Evolutionary conservation across 2,797 vertebrate genomes (phyloP), one percentile per base, ranked within the genome.

Genomic region (Typhlichthys eigenmanni): DNA sequence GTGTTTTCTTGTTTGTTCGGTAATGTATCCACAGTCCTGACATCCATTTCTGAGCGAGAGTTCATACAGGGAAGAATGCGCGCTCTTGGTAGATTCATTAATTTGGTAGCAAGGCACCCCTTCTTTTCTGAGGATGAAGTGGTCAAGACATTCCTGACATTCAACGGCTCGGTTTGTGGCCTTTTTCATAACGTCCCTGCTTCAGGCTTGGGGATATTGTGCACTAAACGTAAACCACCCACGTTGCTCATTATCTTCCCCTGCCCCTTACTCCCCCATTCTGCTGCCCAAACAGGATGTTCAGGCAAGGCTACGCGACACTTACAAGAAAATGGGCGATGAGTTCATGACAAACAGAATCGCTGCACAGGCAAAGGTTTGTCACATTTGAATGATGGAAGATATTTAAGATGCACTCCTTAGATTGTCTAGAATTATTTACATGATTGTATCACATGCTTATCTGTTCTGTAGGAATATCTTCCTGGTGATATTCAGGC

Each of bases 51-150:
- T 0, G 96, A 98, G 81, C 90, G 95, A 0, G 95, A 98, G 47
- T 99, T 99, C 90, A 99, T 99, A 0, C 97, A 99, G 55, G 94
- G 93, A 0, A 89, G 98, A 69, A 90, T 97, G 69, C 93, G 96
- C 0, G 96, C 95, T 0, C 91, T 99, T 51, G 83, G 88, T 69
- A 91, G 97, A 52, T 99, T 99, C 51, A 90, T 98, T 47, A 99
- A 98, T 88, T 80, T 98, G 81, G 95, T 99, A 82, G 94, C 95
- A 2, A 93, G 96, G 5, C 98, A 99, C 61, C 98, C 96, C 0
- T 93, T 95, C 32, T 96, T 99, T 86, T 96, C 94, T 0, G 94
- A 96, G 81, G 98, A 98, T 2, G 92, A 94, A 51, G 87, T 96
- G 64, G 83, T 99, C 71, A 95, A 94, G 84, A 94, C 96, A 62